Evolutionary conservation across 1,140 invertebrate species (phyloP), one percentile per base, ranked within the genome.

Genomic region (Gryon sp.): DNA sequence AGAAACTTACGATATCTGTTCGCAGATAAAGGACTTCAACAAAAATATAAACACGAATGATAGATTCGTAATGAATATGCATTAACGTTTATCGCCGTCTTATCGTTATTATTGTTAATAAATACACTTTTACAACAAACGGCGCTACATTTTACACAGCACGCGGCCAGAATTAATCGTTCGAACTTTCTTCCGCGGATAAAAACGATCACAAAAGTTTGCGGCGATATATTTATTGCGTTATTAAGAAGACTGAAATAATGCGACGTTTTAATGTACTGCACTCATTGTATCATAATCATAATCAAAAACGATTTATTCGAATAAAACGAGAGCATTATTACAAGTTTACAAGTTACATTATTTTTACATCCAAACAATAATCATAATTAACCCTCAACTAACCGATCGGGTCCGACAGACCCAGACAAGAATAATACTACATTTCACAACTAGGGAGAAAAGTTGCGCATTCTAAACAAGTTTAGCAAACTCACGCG

Each of bases 161-260:
- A 28, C 26, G n/a, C 26, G 26, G 66, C 46, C 53, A 20, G 38
- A 70, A 52, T 26, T 41, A 45, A 70, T 70, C 60, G 55, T 70
- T 52, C 46, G 60, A 60, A 70, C 55, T 70, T 70, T 53, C 45
- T 70, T 52, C 53, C 43, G 32, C 32, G 9, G 41, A 57, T 68
- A 68, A 68, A 68, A 57, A 50, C 16, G 20, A 22, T 41, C 32
- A n/a, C 26, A 18, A 2, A 57, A 55, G 41, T 68, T 68, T 57
- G 52, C n/a, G 40, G 41, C 52, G 19, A 59, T 48, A 57, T 55
- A 72, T 72, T 72, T 53, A 62, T 60, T 46, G 50, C 11, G 65
- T 50, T 59, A 45, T 59, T 69, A 59, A 50, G 65, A 69, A 69
- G n/a, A 69, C 59, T 50, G 28, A 43, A 69, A 69, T 69, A 69